Evolutionary conservation across 2,797 vertebrate genomes (phyloP).

Genomic region (Holocentrus rufus): DNA sequence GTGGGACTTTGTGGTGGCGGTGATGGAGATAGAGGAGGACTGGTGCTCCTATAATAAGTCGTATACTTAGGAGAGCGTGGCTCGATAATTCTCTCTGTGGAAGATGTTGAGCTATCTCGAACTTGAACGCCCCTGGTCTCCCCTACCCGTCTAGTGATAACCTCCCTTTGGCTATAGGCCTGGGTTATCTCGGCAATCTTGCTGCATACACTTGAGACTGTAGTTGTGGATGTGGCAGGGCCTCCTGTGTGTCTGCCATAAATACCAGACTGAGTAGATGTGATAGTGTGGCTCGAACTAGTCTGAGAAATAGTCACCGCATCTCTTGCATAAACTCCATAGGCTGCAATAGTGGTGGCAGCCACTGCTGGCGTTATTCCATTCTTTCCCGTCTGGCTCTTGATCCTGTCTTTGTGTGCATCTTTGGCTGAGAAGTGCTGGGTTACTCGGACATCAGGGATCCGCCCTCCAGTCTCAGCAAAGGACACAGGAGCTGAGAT

Average conservation of each 20-base stretch:
- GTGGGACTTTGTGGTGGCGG: conserved; percentile 91
- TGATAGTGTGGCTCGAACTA: conserved; percentile 78
- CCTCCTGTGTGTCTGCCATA: conserved; percentile 78
- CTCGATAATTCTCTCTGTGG: conserved; percentile 75
- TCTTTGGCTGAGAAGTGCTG: conserved; percentile 95
- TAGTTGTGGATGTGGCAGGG: conserved; percentile 75
- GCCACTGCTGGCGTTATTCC: conserved; percentile 80
- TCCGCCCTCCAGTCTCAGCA: conserved; percentile 83
- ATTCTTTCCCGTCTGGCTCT: conserved; percentile 85
- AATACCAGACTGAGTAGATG: conserved; percentile 74
- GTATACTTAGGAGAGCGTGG: conserved; percentile 83
- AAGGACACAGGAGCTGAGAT: conserved; percentile 95
- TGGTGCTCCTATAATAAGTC: conserved; percentile 89
- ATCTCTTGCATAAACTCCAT: conserved; percentile 84
- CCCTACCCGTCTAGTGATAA: conserved; percentile 79
- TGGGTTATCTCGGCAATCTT: conserved; percentile 89
- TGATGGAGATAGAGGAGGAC: conserved; percentile 91
- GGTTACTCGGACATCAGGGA: conserved; percentile 95
- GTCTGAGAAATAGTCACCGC: conserved; percentile 81
- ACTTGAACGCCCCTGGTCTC: conserved; percentile 78
- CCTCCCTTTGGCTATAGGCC: conserved; percentile 85
- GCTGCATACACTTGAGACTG: conserved; percentile 82
- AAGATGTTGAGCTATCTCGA: conserved; percentile 78
- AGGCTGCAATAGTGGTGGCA: conserved; percentile 83
- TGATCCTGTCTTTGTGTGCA: conserved; percentile 85